A percentile compares a stretch with the other conserved stretches of the same genome.
phyloP scores from a whole-genome alignment of 2,888 invertebrate species.

The Epirrhoe alternata region DNA sequence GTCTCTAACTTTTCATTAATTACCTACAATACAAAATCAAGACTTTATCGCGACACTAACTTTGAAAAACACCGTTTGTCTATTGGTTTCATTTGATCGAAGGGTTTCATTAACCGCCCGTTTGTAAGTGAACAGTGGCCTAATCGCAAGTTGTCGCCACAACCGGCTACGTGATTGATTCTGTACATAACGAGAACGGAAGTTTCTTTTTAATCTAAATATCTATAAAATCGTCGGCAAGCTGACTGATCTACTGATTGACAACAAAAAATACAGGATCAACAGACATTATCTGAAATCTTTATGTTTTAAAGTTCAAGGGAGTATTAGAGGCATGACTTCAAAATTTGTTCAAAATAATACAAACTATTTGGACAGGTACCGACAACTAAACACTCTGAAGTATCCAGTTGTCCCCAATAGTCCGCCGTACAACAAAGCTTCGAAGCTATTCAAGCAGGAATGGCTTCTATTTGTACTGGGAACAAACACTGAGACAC shows the following conservation, averaged over 20 bases:
- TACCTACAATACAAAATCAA: too few species aligned
- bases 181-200: slow-evolving; percentile 21
- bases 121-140: background rate
- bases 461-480: slow-evolving; percentile 31
- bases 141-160: slow-evolving; percentile 15
- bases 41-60: too few species aligned
- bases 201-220: slow-evolving; percentile 15
- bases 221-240: background rate
- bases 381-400: background rate
- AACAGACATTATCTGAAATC: too few species aligned
- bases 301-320: too few species aligned
- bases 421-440: background rate
- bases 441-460: slow-evolving; percentile 14
- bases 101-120: background rate
- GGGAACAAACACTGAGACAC: slow-evolving; percentile 38
- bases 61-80: too few species aligned
- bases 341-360: too few species aligned
- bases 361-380: too few species aligned
- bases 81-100: too few species aligned
- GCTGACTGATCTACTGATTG: background rate
- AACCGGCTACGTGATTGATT: slow-evolving; percentile 26
- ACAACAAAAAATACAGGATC: too few species aligned
- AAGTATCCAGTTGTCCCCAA: background rate
- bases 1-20: too few species aligned
- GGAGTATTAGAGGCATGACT: too few species aligned